Evolutionary conservation across 2,797 vertebrate species (phyloP).

Genomic region (Poeciliopsis paucimaculata): DNA sequence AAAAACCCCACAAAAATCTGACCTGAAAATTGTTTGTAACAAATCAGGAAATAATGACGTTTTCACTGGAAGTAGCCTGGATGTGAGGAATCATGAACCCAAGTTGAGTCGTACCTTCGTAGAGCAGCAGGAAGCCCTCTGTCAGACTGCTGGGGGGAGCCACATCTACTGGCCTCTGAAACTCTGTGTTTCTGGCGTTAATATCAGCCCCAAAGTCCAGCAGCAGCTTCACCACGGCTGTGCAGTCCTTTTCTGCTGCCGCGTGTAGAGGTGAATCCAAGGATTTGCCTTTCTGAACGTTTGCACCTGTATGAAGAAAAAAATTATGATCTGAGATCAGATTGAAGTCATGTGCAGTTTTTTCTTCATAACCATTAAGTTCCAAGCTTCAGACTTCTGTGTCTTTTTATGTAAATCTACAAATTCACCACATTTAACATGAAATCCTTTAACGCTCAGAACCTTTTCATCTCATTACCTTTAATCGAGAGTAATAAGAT

Average conservation of each 20-base stretch:
- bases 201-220: conserved; percentile 94
- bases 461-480: not conserved
- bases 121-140: conserved; percentile 87
- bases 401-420: not conserved
- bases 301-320: conserved; percentile 82
- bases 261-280: conserved; percentile 92
- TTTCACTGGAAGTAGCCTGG: not conserved
- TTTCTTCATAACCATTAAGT: not conserved
- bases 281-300: conserved; percentile 90
- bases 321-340: not conserved
- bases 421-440: not conserved
- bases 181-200: conserved; percentile 89
- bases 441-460: not conserved
- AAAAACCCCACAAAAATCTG: not conserved
- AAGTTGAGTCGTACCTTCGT: conserved; percentile 83
- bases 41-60: not conserved
- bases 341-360: not conserved
- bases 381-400: not conserved
- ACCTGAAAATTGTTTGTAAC: not conserved
- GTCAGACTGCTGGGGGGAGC: conserved; percentile 88
- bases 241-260: conserved; percentile 88
- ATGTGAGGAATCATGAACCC: not conserved
- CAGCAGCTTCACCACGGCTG: conserved; percentile 86
- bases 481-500: not conserved
- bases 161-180: conserved; percentile 88